Evolutionary conservation across 2,888 invertebrate genomes (phyloP), one percentile per base, ranked within the genome.

Genomic region (Aethes cnicana): DNA sequence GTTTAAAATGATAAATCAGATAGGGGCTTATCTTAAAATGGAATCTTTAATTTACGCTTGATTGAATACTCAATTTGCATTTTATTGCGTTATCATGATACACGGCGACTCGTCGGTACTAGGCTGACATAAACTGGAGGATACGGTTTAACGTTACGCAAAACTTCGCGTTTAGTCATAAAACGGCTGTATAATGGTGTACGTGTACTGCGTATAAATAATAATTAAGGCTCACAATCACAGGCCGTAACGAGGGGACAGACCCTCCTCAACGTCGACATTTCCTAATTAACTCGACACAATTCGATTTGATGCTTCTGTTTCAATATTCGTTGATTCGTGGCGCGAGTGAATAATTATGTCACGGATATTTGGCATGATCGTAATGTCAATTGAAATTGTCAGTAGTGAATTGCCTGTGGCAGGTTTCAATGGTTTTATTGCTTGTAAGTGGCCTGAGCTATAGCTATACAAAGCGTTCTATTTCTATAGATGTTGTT

Each of bases 261-360:
- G 65, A 77, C 80, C 82, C 80, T 75, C 62, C 73, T 79, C 80
- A 78, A 68, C 66, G 65, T 65, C 72, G 76, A 74, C 77, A 68
- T 68, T 60, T 68, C 65, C 70, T 82, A 83, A 84, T 84, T 84
- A 84, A 79, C 81, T 82, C 73, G 69, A 69, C 68, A 75, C 76
- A 77, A 79, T 81, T 81, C 74, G 79, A 82, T 80, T 76, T 74
- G 72, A 68, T 62, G 66, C 58, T 64, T 58, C 76, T 74, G 77
- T 74, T 78, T 74, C 70, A 70, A 74, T 77, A 74, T 73, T 69
- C 68, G 59, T 66, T 69, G 66, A 67, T 61, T 59, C 62, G 66
- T 61, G 65, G 69, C 72, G 63, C 61, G 52, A 43, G 46, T 39
- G 37, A 41, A 55, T 44, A 52, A 57, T 54, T 48, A 46, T 52